phyloP scores from a whole-genome alignment of 2,797 vertebrate genomes.

The Acipenser oxyrinchus region DNA sequence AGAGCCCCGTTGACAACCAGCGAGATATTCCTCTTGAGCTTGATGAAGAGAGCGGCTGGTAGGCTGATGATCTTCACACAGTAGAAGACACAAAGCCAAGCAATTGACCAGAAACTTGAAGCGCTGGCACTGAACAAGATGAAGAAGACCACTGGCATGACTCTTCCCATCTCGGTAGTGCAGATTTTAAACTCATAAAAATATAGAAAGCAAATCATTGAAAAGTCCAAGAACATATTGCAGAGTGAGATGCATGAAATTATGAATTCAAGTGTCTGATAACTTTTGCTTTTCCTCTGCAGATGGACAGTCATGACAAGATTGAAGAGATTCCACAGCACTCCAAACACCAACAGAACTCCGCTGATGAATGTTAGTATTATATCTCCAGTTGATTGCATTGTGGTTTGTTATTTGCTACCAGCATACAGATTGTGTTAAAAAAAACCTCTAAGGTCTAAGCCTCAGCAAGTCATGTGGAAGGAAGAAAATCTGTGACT shows the following conservation, averaged over 20 bases:
- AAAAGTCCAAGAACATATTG: constrained; percentile 24
- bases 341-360: constrained; percentile 9
- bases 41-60: constrained; percentile 14
- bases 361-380: neutral
- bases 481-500: no score
- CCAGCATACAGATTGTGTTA: no score
- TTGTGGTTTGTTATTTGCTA: no score
- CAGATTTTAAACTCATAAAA: constrained; percentile 7
- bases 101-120: constrained; percentile 34
- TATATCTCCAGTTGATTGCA: no score
- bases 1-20: constrained; percentile 20
- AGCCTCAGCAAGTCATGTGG: no score
- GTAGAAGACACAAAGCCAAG: constrained; percentile 32
- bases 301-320: constrained; percentile 20
- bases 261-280: constrained; percentile 21
- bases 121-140: constrained; percentile 26
- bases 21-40: constrained; percentile 27
- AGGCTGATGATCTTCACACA: constrained; percentile 31
- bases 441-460: no score
- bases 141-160: neutral
- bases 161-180: neutral
- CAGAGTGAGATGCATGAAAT: constrained; percentile 25
- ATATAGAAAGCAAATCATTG: constrained; percentile 8
- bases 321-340: constrained; percentile 27
- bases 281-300: constrained; percentile 9